These are phyloP conservation scores for Myopa testacea DNA, from an alignment of 2,888 invertebrate species.

Conservation along the genomic window DNA sequence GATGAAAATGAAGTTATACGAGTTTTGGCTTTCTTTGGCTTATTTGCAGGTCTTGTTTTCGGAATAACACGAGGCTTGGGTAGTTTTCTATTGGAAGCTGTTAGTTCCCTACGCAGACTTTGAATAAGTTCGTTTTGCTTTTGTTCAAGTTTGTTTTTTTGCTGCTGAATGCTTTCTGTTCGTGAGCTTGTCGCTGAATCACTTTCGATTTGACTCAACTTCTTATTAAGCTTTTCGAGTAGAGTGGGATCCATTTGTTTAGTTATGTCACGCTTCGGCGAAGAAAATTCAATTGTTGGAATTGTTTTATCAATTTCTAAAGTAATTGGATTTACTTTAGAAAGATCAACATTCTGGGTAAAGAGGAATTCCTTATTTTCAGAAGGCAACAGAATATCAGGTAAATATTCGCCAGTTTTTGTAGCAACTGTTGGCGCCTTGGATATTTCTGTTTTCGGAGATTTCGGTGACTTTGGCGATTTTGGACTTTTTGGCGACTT, in stretches of 20 bases:
- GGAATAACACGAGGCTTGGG: slow-evolving; percentile 75
- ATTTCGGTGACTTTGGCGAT: slow-evolving; percentile 74
- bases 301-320: slow-evolving; percentile 77
- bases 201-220: slow-evolving; percentile 81
- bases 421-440: slow-evolving; percentile 51
- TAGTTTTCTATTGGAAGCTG: slow-evolving; percentile 72
- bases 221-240: slow-evolving; percentile 78
- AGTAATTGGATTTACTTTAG: slow-evolving; percentile 79
- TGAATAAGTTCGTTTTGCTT: slow-evolving; percentile 71
- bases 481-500: slow-evolving; percentile 75
- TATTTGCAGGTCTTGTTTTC: slow-evolving; percentile 72
- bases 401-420: slow-evolving; percentile 67
- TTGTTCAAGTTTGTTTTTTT: slow-evolving; percentile 70
- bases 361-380: slow-evolving; percentile 76
- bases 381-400: slow-evolving; percentile 68
- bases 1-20: slow-evolving; percentile 82
- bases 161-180: slow-evolving; percentile 76
- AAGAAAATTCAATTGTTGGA: slow-evolving; percentile 73
- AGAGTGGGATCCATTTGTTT: slow-evolving; percentile 77
- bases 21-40: slow-evolving; percentile 76
- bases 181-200: slow-evolving; percentile 81
- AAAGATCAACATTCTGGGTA: slow-evolving; percentile 80
- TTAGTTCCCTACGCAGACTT: slow-evolving; percentile 73
- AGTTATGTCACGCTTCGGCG: slow-evolving; percentile 79
- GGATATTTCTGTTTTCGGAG: slow-evolving; percentile 69